Conservation (phyloP, 2,888 invertebrate species). For the Pardosa pseudoannulata region DNA sequence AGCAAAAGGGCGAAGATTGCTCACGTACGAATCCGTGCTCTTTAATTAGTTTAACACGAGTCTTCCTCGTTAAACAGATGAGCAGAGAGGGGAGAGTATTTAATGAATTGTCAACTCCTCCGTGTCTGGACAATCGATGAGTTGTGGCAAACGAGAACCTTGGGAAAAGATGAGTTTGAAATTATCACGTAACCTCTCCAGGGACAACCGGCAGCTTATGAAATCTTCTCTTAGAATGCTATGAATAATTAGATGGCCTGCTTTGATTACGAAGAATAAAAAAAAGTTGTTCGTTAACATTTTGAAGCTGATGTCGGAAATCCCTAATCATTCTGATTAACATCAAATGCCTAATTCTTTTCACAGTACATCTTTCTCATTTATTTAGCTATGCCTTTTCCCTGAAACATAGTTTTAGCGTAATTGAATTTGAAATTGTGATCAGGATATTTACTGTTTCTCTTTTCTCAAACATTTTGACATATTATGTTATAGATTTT, state of each 20-base stretch:
- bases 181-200: slow-evolving; percentile 39
- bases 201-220: slow-evolving; percentile 22
- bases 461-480: too few relatives aligned
- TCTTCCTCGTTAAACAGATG: slow-evolving; percentile 55
- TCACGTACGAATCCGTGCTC: slow-evolving; percentile 26
- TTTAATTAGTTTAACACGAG: slow-evolving; percentile 71
- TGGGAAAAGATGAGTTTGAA: slow-evolving; percentile 52
- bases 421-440: too few relatives aligned
- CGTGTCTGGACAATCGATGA: slow-evolving; percentile 49
- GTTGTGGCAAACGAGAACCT: slow-evolving; percentile 39
- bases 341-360: too few relatives aligned
- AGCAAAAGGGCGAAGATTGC: slow-evolving; percentile 2
- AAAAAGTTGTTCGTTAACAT: too few relatives aligned
- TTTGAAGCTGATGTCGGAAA: too few relatives aligned
- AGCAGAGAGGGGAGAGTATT: slow-evolving; percentile 27
- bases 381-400: too few relatives aligned
- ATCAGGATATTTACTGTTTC: too few relatives aligned
- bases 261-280: too few relatives aligned
- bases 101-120: slow-evolving; percentile 57
- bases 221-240: slow-evolving; percentile 6
- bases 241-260: neutral
- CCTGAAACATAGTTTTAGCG: too few relatives aligned
- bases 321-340: too few relatives aligned
- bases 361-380: too few relatives aligned
- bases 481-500: too few relatives aligned